Conservation (phyloP, 2,888 invertebrate species). For the Aphodius granarius region DNA sequence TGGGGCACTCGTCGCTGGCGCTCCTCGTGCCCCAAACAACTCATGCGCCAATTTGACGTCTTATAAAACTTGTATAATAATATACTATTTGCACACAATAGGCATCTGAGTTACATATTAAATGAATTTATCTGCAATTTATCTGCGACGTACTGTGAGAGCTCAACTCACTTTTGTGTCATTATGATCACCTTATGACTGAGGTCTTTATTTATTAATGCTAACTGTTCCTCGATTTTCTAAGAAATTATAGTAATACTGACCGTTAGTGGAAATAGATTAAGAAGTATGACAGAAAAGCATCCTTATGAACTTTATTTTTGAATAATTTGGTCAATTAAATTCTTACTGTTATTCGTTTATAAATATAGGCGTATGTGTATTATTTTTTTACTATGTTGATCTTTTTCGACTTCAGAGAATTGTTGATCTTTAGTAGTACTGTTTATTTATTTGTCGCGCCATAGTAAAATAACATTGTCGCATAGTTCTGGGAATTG, state of each 20-base stretch:
- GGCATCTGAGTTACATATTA: background rate
- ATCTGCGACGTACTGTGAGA: too few relatives aligned
- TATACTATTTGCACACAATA: background rate
- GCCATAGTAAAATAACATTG: background rate
- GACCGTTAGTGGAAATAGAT: background rate
- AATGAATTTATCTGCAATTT: too few relatives aligned
- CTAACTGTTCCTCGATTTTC: background rate
- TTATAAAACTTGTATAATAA: too few relatives aligned
- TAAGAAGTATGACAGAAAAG: background rate
- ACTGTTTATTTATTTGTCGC: background rate
- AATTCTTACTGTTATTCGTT: too few relatives aligned
- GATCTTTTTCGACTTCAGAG: background rate
- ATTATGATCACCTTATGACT: background rate
- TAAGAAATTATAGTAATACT: background rate
- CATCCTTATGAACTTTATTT: background rate
- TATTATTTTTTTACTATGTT: background rate
- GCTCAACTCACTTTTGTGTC: background rate
- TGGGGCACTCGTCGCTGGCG: too few relatives aligned
- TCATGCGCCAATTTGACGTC: too few relatives aligned
- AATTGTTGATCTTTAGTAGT: background rate
- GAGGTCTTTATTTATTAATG: background rate
- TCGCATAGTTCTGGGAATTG: background rate
- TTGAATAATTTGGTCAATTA: background rate
- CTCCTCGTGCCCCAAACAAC: too few relatives aligned
- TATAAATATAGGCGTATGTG: background rate